A percentile compares a stretch with the other conserved stretches of the same genome.
phyloP scores from a whole-genome alignment of 1,140 invertebrate species.

The Dreissena rostriformis region DNA sequence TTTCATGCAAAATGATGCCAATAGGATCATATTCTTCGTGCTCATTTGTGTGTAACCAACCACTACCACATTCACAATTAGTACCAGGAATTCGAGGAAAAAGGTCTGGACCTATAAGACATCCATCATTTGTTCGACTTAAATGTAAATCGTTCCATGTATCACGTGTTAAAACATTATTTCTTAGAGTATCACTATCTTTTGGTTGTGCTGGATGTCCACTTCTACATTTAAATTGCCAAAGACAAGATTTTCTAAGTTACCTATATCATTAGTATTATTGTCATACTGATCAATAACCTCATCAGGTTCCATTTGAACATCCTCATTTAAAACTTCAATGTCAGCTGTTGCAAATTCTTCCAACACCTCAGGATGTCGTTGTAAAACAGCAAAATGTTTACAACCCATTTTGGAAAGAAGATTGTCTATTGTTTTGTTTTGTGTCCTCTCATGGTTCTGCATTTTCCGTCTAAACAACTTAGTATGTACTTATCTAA shows the following conservation, averaged over 20 bases:
- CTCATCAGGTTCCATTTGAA: not conserved
- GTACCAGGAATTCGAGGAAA: conserved; percentile 25
- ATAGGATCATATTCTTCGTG: not conserved
- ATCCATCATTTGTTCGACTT: conserved; percentile 7
- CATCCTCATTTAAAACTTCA: not conserved
- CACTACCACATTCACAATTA: conserved; percentile 23
- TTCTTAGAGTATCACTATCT: conserved; percentile 4
- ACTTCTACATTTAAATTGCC: conserved; percentile 24
- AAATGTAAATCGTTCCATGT: conserved; percentile 3
- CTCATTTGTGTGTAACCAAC: conserved; percentile 23
- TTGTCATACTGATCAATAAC: not conserved
- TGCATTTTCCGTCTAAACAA: conserved; percentile 40
- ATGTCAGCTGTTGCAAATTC: not conserved
- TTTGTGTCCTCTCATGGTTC: conserved; percentile 38
- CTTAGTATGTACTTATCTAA: conserved; percentile 10
- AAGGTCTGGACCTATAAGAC: conserved; percentile 38
- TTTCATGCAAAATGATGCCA: no score
- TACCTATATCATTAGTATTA: not conserved
- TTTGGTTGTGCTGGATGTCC: conserved; percentile 13
- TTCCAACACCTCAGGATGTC: not conserved
- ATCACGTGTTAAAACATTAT: not conserved
- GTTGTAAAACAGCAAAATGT: not conserved
- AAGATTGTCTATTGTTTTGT: conserved; percentile 35
- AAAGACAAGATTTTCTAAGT: conserved; percentile 26
- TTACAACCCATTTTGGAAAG: not conserved